Base-by-base conservation (phyloP, 2,113 vertebrate species). In the Pteropus alecto region DNA sequence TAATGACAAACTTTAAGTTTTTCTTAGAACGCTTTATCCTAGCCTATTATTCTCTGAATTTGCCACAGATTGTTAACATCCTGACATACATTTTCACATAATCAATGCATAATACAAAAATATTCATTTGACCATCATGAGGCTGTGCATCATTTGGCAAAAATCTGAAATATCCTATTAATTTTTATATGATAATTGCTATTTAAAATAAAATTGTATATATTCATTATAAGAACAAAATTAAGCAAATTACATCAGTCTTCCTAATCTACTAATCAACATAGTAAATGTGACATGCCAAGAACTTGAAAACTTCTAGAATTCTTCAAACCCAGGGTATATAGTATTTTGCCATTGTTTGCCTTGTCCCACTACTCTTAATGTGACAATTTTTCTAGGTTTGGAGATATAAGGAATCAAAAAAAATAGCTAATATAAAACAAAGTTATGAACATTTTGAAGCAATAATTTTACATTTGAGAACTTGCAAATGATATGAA, bases 181-280 rank as follows among this genome's bases (percentile, higher is more conserved):
- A 94, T 51, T 96, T 78, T 51, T 48, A 81, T 86, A 87, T 77
- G 30, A 26, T 76, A 63, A 56, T 76, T 84, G 16, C 11, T 84
- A 68, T 48, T 87, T 83, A 21, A 90, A 84, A 84, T 94, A 91
- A 96, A 73, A 81, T 35, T 90, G 7, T 73, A 18, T 54, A 7
- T 82, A 68, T 92, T 92, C 82, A 88, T 96, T 92, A 88, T 14
- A 82, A 94, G 67, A 92, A 88, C 13, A 26, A 90, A 79, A 93
- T 61, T 87, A 92, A 92, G 26, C 48, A 96, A 97, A 96, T 81
- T 78, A 30, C 10, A 78, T 68, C 24, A 68, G 14, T 87, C 43
- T 93, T 95, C 48, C 67, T 97, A 92, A 96, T 51, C 54, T 12
- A 38, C 10, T 82, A 16, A 90, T 93, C 85, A 65, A 35, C 54